A percentile compares a stretch with the other conserved stretches of the same genome.
phyloP scores from a whole-genome alignment of 37 sponge, comb jelly and placozoan genomes.

The Aplysina aerophoba region DNA sequence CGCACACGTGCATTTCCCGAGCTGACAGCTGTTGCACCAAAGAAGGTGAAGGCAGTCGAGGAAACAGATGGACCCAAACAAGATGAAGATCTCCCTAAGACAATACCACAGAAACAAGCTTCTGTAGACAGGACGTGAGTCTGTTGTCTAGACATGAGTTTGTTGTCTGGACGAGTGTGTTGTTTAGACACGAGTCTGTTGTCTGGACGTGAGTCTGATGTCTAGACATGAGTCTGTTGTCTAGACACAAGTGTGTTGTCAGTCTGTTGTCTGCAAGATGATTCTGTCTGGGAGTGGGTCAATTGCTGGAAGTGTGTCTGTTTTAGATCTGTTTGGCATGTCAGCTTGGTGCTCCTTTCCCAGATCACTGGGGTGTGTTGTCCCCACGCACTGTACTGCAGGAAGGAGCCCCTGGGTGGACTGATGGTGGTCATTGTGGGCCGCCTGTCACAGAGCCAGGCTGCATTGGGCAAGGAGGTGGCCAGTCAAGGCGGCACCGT shows the following conservation, averaged over 20 bases:
- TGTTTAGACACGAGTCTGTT: too few species aligned
- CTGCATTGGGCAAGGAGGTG: constrained; percentile 47
- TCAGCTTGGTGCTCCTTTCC: not conserved
- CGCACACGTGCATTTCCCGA: constrained; percentile 59
- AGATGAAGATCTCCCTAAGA: not conserved
- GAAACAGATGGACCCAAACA: constrained; percentile 39
- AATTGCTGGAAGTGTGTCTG: not conserved
- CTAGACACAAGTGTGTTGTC: too few species aligned
- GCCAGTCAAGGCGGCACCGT: constrained; percentile 70
- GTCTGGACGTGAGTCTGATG: too few species aligned
- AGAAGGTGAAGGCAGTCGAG: not conserved
- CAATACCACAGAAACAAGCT: constrained; percentile 23
- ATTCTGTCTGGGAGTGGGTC: not conserved
- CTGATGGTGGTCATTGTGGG: constrained; percentile 78
- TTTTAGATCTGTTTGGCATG: not conserved
- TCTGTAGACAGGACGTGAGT: constrained; percentile 10
- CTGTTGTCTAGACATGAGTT: too few species aligned
- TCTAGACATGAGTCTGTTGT: not conserved
- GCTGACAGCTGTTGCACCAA: constrained; percentile 17
- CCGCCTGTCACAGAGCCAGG: constrained; percentile 50
- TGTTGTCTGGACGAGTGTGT: too few species aligned
- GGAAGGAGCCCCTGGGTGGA: constrained; percentile 57
- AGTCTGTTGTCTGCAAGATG: not conserved
- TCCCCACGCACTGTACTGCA: not conserved
- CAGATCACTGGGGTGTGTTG: not conserved